A percentile compares a stretch with the other conserved stretches of the same genome.
Evolutionary conservation across 2,888 invertebrate genomes (phyloP).

Genomic region (Pseudococcus longispinus): DNA sequence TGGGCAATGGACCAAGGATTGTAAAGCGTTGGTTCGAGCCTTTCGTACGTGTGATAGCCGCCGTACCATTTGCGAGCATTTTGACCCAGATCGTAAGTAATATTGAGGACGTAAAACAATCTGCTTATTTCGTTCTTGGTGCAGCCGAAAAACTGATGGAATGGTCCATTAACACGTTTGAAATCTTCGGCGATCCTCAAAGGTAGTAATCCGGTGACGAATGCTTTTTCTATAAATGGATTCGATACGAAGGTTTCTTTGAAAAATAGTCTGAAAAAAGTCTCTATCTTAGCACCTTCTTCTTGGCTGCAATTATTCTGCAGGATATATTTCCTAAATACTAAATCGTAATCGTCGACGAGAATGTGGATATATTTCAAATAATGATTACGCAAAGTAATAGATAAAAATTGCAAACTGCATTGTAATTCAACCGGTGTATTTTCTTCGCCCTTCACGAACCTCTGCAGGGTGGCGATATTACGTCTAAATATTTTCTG

Average conservation of each 20-base stretch:
- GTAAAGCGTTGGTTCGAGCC: neutral
- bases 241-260: slow-evolving; percentile 1
- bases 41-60: neutral
- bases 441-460: neutral
- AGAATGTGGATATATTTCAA: neutral
- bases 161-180: neutral
- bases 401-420: neutral
- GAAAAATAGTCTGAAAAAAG: neutral
- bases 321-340: neutral
- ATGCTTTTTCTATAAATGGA: neutral
- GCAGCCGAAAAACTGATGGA: neutral
- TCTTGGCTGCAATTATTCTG: neutral
- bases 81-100: neutral
- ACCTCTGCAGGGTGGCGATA: neutral
- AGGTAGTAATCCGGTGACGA: neutral
- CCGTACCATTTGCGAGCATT: slow-evolving; percentile 12
- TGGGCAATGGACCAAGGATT: slow-evolving; percentile 12
- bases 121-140: slow-evolving; percentile 1
- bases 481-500: neutral
- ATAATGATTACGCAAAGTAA: slow-evolving; percentile 3
- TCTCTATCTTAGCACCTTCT: neutral
- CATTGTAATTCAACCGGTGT: neutral
- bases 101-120: neutral
- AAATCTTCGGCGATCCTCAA: slow-evolving; percentile 10
- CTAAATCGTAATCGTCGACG: neutral